Evolutionary conservation across 2,113 vertebrate species (phyloP).

Genomic region (Dinomys branickii): DNA sequence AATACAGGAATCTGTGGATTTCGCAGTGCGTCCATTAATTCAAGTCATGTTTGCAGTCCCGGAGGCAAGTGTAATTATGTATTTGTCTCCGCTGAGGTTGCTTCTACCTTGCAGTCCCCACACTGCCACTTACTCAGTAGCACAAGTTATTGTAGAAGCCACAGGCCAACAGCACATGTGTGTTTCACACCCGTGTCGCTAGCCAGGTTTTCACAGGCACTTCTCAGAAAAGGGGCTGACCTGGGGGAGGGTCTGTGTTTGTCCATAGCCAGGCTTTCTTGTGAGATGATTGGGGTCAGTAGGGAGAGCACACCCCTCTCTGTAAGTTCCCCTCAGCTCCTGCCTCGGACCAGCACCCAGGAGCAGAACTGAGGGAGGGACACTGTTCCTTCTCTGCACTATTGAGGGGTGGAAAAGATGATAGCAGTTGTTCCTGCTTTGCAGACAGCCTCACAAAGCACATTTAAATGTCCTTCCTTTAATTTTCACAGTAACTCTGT

Average conservation of each 20-base stretch:
- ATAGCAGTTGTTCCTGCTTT: background rate
- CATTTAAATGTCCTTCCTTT: background rate
- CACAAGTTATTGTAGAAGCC: background rate
- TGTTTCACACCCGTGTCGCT: background rate
- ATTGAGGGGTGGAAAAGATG: background rate
- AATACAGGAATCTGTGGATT: background rate
- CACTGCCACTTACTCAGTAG: background rate
- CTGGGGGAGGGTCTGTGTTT: background rate
- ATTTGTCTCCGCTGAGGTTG: background rate
- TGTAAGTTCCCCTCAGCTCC: background rate
- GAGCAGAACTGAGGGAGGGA: background rate
- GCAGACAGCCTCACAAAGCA: background rate
- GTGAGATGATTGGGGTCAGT: accelerated
- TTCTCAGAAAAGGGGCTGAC: background rate
- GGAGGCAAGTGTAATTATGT: constrained; percentile 30
- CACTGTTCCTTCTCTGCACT: background rate
- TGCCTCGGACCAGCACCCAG: background rate
- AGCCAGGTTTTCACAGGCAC: background rate
- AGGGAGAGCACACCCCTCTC: background rate
- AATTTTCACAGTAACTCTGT: background rate
- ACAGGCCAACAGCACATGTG: background rate
- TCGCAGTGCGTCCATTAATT: background rate
- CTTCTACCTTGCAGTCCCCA: background rate
- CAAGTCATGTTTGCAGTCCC: background rate
- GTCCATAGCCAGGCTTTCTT: accelerated